Evolutionary conservation across 2,888 invertebrate species (phyloP).

Genomic region (Linnaemya tessellans): DNA sequence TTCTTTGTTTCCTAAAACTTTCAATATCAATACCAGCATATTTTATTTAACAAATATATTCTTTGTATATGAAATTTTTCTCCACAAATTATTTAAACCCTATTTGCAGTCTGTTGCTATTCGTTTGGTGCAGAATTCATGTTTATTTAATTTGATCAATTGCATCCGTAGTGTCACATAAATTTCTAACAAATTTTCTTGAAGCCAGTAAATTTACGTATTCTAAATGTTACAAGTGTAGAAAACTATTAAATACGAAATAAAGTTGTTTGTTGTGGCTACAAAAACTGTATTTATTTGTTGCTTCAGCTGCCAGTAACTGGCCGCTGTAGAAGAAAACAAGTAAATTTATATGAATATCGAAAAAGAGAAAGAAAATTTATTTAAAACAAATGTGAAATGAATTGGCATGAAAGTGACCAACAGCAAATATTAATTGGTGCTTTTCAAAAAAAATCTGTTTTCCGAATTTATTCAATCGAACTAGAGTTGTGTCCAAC

Average conservation of each 20-base stretch:
- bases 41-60: neutral
- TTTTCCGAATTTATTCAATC: too few species aligned
- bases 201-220: conserved; percentile 40
- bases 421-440: neutral
- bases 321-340: conserved; percentile 1
- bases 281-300: conserved; percentile 48
- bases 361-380: neutral
- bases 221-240: conserved; percentile 63
- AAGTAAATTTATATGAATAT: conserved; percentile 18
- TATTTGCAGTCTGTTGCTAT: conserved; percentile 13
- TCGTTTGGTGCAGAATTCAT: conserved; percentile 74
- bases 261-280: conserved; percentile 63
- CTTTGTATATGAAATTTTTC: conserved; percentile 11
- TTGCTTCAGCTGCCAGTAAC: conserved; percentile 18
- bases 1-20: neutral
- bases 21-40: conserved; percentile 27
- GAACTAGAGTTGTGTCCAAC: too few species aligned
- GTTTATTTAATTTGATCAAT: conserved; percentile 82
- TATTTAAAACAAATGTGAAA: neutral
- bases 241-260: conserved; percentile 70
- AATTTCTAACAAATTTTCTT: conserved; percentile 78
- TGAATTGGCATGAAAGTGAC: conserved; percentile 30
- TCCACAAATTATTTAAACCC: conserved; percentile 26
- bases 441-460: neutral
- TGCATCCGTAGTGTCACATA: conserved; percentile 80